Base-by-base conservation (phyloP, 2,797 vertebrate species). In the Enteromius trimaculatus region DNA sequence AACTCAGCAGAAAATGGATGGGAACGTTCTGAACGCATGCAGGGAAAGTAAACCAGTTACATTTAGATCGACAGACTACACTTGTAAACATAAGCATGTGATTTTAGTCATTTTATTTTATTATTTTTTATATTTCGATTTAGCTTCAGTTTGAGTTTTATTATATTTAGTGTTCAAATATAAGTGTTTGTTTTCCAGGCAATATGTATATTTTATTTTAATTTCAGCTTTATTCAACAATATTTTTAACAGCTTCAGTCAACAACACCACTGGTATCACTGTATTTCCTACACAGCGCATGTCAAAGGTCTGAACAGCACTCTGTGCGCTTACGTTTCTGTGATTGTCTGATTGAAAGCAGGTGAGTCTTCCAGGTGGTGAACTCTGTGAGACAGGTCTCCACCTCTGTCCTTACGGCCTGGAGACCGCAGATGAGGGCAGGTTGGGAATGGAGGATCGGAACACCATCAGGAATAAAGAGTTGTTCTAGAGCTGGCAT, bases 311-410 rank as follows among this genome's bases (percentile, higher is more conserved):
- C 14, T 31, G 16, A 58, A 53, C n/a, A 51, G 37, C 5, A 1
- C 1, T 10, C 1, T 34, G 39, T 16, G 21, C 10, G 4, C 86
- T 88, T 77, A 95, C 95, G 92, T 87, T 91, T 76, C 29, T 80
- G 60, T 13, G 85, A 71, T 1, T 80, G 86, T 79, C 92, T 87
- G 14, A 92, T 90, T 42, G 91, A 92, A 26, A 97, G 92, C 14
- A 96, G 92, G 83, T 95, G 93, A 9, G 92, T 92, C 91, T 94
- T 98, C 98, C 97, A 99, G 83, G 93, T 87, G 86, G 92, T 91
- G 88, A 99, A 99, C 53, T 98, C 95, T 0, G 88, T 88, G 51
- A 95, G 81, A 3, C 89, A 89, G 5, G 89, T 91, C 90, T 91
- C 93, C 86, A 97, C 90, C 93, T 95, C 95, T 53, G 89, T 92